Percentiles rank a stretch among this genome's conserved stretches.
phyloP scores from a whole-genome alignment of 2,113 vertebrate genomes.

The Aix galericulata region DNA sequence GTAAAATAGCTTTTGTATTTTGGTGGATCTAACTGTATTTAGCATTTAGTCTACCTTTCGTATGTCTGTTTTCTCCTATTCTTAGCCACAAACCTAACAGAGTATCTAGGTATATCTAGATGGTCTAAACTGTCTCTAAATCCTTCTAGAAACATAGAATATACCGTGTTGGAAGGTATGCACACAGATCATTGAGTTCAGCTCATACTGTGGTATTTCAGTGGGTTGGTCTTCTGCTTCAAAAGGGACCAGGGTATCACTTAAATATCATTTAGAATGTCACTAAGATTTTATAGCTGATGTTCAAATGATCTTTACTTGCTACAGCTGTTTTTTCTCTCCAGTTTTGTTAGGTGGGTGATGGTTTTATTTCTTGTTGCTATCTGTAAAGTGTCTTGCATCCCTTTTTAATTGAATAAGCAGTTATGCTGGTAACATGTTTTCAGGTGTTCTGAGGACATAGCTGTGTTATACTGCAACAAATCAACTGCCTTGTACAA shows the following conservation, averaged over 20 bases:
- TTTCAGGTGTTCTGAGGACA: conserved; percentile 68
- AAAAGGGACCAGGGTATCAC: neutral
- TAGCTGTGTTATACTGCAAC: conserved; percentile 80
- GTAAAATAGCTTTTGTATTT: neutral
- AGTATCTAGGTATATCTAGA: rapidly evolving
- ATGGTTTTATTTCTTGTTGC: rapidly evolving
- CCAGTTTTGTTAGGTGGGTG: neutral
- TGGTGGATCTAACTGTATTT: neutral
- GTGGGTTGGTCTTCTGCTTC: neutral
- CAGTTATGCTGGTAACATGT: neutral
- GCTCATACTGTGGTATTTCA: rapidly evolving
- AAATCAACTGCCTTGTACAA: conserved; percentile 77
- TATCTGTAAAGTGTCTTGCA: neutral
- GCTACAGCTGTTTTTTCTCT: neutral
- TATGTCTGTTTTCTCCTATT: neutral
- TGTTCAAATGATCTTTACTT: neutral
- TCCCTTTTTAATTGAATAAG: neutral
- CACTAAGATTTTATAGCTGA: neutral
- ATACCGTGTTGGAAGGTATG: neutral
- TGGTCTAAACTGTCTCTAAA: neutral
- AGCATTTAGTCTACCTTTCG: neutral
- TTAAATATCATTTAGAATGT: neutral
- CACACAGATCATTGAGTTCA: neutral
- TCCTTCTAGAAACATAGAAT: neutral
- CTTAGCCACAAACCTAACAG: neutral